Conservation (phyloP, 2,797 vertebrate genomes). For the Alauda arvensis region DNA sequence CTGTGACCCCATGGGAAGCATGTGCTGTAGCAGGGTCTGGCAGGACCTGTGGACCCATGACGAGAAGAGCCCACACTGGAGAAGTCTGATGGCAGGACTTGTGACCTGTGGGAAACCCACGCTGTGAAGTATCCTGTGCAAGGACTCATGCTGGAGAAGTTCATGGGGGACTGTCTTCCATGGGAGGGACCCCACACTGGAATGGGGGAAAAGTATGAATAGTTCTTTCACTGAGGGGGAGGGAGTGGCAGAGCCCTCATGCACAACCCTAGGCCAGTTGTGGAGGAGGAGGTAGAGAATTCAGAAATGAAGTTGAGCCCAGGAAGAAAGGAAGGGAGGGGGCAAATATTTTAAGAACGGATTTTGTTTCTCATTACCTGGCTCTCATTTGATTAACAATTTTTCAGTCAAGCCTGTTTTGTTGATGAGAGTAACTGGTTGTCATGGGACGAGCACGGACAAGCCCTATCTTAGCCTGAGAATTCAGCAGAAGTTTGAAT, state of each 20-base stretch:
- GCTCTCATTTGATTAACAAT: neutral
- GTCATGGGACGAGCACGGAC: neutral
- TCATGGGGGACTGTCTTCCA: neutral
- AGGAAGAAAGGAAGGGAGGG: neutral
- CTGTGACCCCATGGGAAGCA: rapidly evolving
- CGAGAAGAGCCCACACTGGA: neutral
- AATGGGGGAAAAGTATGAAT: neutral
- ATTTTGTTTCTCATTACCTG: neutral
- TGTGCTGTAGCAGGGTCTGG: rapidly evolving
- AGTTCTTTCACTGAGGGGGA: neutral
- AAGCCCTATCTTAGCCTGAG: neutral
- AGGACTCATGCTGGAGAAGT: neutral
- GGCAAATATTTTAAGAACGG: neutral
- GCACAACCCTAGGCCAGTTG: rapidly evolving
- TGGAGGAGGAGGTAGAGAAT: neutral
- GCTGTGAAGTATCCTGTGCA: neutral
- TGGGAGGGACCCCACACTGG: neutral
- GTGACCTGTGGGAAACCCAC: neutral
- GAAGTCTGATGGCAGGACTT: neutral
- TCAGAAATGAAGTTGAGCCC: neutral
- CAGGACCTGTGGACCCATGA: neutral
- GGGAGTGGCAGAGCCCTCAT: neutral
- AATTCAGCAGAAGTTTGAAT: neutral
- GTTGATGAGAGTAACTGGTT: neutral
- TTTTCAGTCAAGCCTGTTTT: neutral